Evolutionary conservation across 2,797 vertebrate genomes (phyloP).

Genomic region (Loris lydekkerianus): DNA sequence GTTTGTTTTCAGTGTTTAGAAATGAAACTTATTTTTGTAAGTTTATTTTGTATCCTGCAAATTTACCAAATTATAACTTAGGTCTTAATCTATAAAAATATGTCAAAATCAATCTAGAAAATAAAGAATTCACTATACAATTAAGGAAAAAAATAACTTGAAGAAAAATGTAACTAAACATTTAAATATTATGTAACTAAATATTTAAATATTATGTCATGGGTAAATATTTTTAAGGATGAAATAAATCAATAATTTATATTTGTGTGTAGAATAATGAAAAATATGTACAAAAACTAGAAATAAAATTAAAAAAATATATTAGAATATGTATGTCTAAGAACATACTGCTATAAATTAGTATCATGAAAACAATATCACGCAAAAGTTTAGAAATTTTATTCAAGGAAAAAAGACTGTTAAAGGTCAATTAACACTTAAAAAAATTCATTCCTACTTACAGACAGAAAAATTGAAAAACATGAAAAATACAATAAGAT

Average conservation of each 20-base stretch:
- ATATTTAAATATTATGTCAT: background rate
- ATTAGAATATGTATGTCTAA: background rate
- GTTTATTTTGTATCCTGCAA: background rate
- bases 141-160: background rate
- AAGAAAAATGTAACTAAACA: background rate
- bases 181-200: background rate
- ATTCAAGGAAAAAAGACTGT: background rate
- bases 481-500: background rate
- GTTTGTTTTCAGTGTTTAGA: background rate
- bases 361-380: background rate
- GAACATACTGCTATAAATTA: background rate
- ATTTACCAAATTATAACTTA: background rate
- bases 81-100: background rate
- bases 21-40: background rate
- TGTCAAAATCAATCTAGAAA: background rate
- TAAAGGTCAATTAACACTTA: background rate
- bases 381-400: constrained; percentile 26
- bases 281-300: background rate
- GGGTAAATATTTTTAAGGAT: background rate
- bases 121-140: background rate
- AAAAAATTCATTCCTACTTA: background rate
- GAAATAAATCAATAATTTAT: background rate
- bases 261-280: background rate
- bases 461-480: constrained; percentile 7
- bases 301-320: background rate